phyloP scores from a whole-genome alignment of 2,888 invertebrate genomes.

The Synergus umbraculus region DNA sequence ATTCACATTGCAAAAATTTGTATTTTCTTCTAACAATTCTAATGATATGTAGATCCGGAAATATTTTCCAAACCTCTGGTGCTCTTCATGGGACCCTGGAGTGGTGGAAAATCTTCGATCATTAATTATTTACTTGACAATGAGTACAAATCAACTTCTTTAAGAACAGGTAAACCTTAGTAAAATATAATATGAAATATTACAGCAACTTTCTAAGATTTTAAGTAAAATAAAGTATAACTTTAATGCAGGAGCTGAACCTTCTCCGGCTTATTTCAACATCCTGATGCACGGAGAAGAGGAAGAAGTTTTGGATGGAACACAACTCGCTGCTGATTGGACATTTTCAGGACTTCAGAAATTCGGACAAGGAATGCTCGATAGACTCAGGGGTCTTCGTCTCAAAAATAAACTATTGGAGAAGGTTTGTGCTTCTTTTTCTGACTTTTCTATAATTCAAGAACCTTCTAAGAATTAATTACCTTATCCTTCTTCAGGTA shows the following conservation, averaged over 20 bases:
- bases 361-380: constrained; percentile 95
- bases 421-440: constrained; percentile 81
- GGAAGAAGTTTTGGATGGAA: constrained; percentile 92
- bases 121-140: constrained; percentile 94
- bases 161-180: constrained; percentile 86
- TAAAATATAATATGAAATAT: constrained; percentile 18
- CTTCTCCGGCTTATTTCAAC: constrained; percentile 95
- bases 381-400: constrained; percentile 89
- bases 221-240: constrained; percentile 63
- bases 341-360: constrained; percentile 96
- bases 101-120: constrained; percentile 96
- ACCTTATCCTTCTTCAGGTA: constrained; percentile 80
- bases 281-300: constrained; percentile 93
- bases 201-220: constrained; percentile 44
- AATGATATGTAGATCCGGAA: constrained; percentile 85
- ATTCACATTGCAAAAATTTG: background rate
- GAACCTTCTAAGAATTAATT: background rate
- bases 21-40: constrained; percentile 23
- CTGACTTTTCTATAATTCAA: background rate
- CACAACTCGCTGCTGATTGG: constrained; percentile 96
- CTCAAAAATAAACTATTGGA: constrained; percentile 90
- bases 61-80: constrained; percentile 96
- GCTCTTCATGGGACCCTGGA: constrained; percentile 97
- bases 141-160: constrained; percentile 89
- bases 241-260: constrained; percentile 88